These are phyloP conservation scores for Brachionus koreanus DNA, from an alignment of 1,140 invertebrate genomes.

Conservation along the genomic window DNA sequence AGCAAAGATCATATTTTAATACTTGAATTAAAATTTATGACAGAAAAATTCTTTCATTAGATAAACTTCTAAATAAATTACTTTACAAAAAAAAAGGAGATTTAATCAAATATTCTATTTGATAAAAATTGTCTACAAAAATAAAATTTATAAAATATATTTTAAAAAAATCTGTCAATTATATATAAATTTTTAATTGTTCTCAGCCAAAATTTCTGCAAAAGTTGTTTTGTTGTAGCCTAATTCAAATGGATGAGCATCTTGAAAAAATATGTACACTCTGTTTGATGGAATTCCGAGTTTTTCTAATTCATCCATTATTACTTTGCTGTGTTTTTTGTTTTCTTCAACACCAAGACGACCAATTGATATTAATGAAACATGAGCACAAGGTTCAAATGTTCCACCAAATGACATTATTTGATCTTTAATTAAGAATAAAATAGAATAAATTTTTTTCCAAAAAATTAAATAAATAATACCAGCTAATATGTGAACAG, in stretches of 20 bases:
- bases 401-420: slow-evolving; percentile 65
- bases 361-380: slow-evolving; percentile 66
- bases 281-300: slow-evolving; percentile 62
- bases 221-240: slow-evolving; percentile 67
- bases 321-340: slow-evolving; percentile 64
- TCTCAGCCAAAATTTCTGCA: slow-evolving; percentile 44
- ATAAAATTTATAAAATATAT: too few species aligned
- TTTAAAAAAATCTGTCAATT: too few species aligned
- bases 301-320: slow-evolving; percentile 63
- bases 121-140: too few species aligned
- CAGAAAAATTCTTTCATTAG: too few species aligned
- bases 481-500: slow-evolving; percentile 11
- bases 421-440: too few species aligned
- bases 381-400: slow-evolving; percentile 65
- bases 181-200: neutral
- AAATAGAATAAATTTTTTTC: too few species aligned
- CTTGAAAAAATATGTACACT: slow-evolving; percentile 66
- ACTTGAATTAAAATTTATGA: too few species aligned
- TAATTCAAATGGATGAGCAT: slow-evolving; percentile 62
- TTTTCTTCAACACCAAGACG: slow-evolving; percentile 65
- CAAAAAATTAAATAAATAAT: too few species aligned
- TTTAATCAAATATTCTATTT: too few species aligned
- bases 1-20: too few species aligned
- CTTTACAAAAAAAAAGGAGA: too few species aligned
- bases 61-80: too few species aligned